Base-by-base conservation (phyloP, 2,888 invertebrate genomes). In the Leuctra nigra region DNA sequence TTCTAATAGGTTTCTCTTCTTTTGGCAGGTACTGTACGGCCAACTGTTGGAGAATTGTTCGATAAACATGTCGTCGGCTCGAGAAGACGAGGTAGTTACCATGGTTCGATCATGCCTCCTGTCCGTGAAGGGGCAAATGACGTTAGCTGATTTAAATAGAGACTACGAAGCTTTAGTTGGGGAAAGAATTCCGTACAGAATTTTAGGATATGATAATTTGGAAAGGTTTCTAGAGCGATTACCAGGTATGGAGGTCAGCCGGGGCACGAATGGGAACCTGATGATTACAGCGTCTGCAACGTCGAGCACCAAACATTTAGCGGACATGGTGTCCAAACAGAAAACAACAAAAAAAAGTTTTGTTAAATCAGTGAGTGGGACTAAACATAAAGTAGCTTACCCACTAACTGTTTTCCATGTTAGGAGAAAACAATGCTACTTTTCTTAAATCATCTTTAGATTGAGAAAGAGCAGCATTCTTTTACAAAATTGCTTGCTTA, bases 121-220 rank as follows among this genome's bases (percentile, higher is more conserved):
- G 13, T 64, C 64, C 0, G 60, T 63, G 1, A 67, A 67, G 35
- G 65, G 64, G 20, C 66, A 66, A n/a, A 53, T 57, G 24, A 53
- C 57, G 53, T 53, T 53, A 44, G 41, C 44, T 4, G 14, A 38
- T 14, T 14, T 38, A 7, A 4, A 38, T 4, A 7, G n/a, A n/a
- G 87, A 87, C 66, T 86, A 83, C 68, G 70, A 69, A 53, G 77
- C 77, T 62, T 68, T 86, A 23, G 80, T 83, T 67, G 84, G 84
- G 23, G 77, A 77, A 66, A 71, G 72, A 63, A 80, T 87, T 63
- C 86, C 86, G 4, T 86, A 71, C 64, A 72, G 70, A 57, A 74
- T 74, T 63, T 70, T 84, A 55, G 86, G 86, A 4, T 85, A 75
- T 69, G 65, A 70, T 36, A 71, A 72, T 7, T 69, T 86, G 7